These are phyloP conservation scores for Canis aureus DNA, from an alignment of 2,113 vertebrate species.

Conservation along the genomic window DNA sequence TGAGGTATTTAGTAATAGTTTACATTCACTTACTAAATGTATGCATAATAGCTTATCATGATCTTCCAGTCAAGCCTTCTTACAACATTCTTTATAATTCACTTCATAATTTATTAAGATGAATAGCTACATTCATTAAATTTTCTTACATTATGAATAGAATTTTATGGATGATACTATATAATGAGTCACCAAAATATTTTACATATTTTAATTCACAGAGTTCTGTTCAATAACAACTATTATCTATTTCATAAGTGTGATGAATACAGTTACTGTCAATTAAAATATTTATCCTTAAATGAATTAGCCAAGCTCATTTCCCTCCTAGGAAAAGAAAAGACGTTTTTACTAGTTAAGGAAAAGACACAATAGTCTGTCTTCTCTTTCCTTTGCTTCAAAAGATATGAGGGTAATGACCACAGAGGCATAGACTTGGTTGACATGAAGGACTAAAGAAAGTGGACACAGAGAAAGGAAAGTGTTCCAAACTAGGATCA, in stretches of 20 bases:
- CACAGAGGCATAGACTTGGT: not conserved
- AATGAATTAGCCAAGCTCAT: not conserved
- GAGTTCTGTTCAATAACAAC: not conserved
- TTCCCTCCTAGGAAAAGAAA: not conserved
- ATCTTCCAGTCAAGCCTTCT: conserved; percentile 10
- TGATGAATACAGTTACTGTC: not conserved
- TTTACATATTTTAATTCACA: not conserved
- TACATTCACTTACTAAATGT: not conserved
- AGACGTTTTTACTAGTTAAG: not conserved
- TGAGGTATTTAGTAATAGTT: conserved; percentile 28
- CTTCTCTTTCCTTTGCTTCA: not conserved
- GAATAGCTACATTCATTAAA: not conserved
- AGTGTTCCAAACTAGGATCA: not conserved
- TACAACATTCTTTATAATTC: not conserved
- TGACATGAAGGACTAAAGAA: not conserved
- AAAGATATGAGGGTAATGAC: not conserved
- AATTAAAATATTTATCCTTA: not conserved
- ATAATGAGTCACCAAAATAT: not conserved
- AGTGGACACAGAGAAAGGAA: not conserved
- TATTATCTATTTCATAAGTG: not conserved
- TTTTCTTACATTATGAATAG: not conserved
- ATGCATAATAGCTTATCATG: not conserved
- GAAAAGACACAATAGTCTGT: not conserved
- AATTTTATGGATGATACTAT: not conserved
- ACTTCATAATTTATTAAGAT: conserved; percentile 8